Percentiles rank a stretch among this genome's conserved stretches.
phyloP scores from a whole-genome alignment of 2,797 vertebrate genomes.

The Enteromius afrohamiltoni region DNA sequence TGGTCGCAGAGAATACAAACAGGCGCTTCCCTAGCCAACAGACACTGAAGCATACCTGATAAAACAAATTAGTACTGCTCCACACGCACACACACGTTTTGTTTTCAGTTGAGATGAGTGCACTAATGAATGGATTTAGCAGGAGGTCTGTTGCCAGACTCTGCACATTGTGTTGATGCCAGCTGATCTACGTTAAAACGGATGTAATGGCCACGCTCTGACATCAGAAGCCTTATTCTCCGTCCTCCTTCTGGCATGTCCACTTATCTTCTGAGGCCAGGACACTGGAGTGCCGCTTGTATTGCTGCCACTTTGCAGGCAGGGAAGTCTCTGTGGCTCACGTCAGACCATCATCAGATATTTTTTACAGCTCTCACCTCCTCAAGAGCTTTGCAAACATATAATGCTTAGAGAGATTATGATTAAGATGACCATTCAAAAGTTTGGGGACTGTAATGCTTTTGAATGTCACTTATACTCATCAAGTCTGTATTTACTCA shows the following conservation, averaged over 20 bases:
- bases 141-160: slow-evolving; percentile 25
- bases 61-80: slow-evolving; percentile 53
- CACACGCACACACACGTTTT: slow-evolving; percentile 5
- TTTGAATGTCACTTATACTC: neutral
- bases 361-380: neutral
- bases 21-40: neutral
- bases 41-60: slow-evolving; percentile 43
- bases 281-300: slow-evolving; percentile 41
- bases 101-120: slow-evolving; percentile 19
- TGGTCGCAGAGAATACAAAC: slow-evolving; percentile 38
- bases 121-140: slow-evolving; percentile 47
- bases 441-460: neutral
- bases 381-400: neutral
- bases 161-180: slow-evolving; percentile 37
- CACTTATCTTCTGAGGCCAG: slow-evolving; percentile 46
- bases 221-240: slow-evolving; percentile 46
- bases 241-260: slow-evolving; percentile 50
- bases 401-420: neutral
- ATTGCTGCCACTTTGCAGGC: slow-evolving; percentile 48
- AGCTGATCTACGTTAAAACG: slow-evolving; percentile 41
- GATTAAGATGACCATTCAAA: neutral
- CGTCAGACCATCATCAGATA: neutral
- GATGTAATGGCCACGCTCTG: slow-evolving; percentile 34
- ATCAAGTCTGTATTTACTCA: neutral
- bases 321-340: slow-evolving; percentile 43